Evolutionary conservation across 2,113 vertebrate genomes (phyloP).

Genomic region (Microcebus ravelobensis): DNA sequence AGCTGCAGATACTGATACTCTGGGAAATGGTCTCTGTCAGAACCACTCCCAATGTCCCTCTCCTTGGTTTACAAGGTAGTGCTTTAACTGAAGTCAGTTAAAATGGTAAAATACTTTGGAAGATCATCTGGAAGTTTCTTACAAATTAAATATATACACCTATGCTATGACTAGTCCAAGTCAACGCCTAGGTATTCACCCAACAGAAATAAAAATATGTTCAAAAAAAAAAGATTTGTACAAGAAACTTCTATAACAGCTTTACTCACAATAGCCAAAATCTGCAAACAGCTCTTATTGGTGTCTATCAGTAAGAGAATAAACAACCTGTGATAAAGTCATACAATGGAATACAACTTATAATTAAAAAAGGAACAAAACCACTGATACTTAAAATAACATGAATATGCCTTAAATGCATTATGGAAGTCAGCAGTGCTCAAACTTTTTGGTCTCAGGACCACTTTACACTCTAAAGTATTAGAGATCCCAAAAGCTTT

Average conservation of each 20-base stretch:
- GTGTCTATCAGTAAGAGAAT: background rate
- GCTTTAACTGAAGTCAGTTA: background rate
- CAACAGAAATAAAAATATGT: conserved; percentile 35
- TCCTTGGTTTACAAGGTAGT: background rate
- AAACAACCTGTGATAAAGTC: background rate
- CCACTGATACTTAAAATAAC: background rate
- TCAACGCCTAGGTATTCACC: background rate
- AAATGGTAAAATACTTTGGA: background rate
- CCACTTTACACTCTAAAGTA: background rate
- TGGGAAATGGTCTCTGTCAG: background rate
- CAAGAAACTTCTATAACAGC: background rate
- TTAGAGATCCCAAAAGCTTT: background rate
- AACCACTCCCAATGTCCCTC: too few relatives aligned
- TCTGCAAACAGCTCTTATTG: background rate
- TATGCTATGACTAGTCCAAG: background rate
- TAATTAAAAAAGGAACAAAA: background rate
- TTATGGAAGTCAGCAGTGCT: background rate
- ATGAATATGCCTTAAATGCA: background rate
- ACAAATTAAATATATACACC: background rate
- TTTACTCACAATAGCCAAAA: background rate
- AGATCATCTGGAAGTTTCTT: conserved; percentile 36
- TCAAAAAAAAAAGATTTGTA: background rate
- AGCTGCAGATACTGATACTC: background rate
- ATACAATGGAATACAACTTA: background rate
- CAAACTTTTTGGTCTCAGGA: background rate